phyloP scores from a whole-genome alignment of 2,888 invertebrate genomes.

The Cryptocephalus primarius region DNA sequence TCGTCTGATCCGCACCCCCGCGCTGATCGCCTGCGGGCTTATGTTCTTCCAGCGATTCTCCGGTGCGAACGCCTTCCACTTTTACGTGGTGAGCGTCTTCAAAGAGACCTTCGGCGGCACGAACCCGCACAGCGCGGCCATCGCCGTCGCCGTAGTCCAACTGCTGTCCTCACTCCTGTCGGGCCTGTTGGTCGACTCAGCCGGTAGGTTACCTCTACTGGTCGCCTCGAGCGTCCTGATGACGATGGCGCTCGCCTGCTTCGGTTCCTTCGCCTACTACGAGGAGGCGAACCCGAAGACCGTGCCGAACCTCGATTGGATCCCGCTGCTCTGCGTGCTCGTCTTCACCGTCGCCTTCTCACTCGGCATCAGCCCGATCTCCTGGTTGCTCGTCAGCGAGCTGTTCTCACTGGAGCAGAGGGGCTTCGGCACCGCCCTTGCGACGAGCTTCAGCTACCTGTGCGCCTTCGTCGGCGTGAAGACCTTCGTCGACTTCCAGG shows the following conservation, averaged over 20 bases:
- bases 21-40: slow-evolving; percentile 70
- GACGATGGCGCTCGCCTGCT: slow-evolving; percentile 76
- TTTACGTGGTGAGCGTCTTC: slow-evolving; percentile 80
- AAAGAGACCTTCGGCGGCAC: slow-evolving; percentile 71
- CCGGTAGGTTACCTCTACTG: slow-evolving; percentile 72
- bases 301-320: slow-evolving; percentile 60
- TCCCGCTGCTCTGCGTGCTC: slow-evolving; percentile 70
- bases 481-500: slow-evolving; percentile 73
- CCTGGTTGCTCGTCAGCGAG: slow-evolving; percentile 75
- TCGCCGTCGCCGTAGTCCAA: slow-evolving; percentile 76
- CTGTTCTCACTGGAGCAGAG: slow-evolving; percentile 73
- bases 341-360: slow-evolving; percentile 79
- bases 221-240: slow-evolving; percentile 75
- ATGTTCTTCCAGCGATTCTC: slow-evolving; percentile 85
- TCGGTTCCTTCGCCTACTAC: slow-evolving; percentile 76
- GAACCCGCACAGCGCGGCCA: slow-evolving; percentile 74
- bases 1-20: slow-evolving; percentile 52
- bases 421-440: slow-evolving; percentile 79
- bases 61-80: slow-evolving; percentile 75
- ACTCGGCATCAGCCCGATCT: slow-evolving; percentile 80
- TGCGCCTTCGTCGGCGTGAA: slow-evolving; percentile 81
- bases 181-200: slow-evolving; percentile 57
- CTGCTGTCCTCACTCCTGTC: slow-evolving; percentile 74
- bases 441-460: slow-evolving; percentile 76
- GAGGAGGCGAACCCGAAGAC: slow-evolving; percentile 49